Base-by-base conservation (phyloP, 2,888 invertebrate genomes). In the Xestia ashworthii region DNA sequence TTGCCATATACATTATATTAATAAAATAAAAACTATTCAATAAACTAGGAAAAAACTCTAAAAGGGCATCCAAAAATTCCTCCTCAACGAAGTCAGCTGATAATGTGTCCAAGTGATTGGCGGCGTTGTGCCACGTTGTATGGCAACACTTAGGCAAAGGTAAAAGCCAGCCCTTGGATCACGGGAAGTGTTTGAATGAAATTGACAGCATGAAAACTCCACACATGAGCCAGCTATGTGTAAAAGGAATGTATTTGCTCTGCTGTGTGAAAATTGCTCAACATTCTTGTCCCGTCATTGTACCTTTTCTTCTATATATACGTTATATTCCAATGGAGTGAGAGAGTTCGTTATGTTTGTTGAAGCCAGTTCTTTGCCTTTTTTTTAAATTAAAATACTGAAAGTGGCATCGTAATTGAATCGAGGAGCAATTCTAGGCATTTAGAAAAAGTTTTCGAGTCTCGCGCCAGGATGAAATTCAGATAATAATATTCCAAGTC, bases 301-400 rank as follows among this genome's bases (percentile, higher is more conserved):
- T 11, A n/a, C 38, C 9, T 48, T 68, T 38, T 6, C 38, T 65
- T 48, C 38, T 5, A n/a, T n/a, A n/a, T n/a, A n/a, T n/a, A 62
- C 22, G 12, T 66, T n/a, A 60, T 69, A 53, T 68, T 71, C 16
- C 50, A 68, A 41, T 58, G 46, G 8, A 55, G 22, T 64, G 48
- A 68, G 25, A 41, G 55, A 62, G 38, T 44, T n/a, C 19, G 2
- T 19, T 55, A 19, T 25, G n/a, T 38, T 53, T 46, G n/a, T 46
- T 60, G 25, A 22, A 9, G n/a, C n/a, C 38, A 68, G n/a, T 70
- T 53, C 46, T 60, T 60, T 53, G 46, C 4, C 3, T 64, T 58
- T 68, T 48, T 71, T 50, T 68, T 50, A n/a, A 50, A 71, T 71
- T 58, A 9, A 46, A 78, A 60, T 72, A 41, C 65, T 82, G 38